phyloP scores from a whole-genome alignment of 2,888 invertebrate genomes.

The Parnassius orleans region DNA sequence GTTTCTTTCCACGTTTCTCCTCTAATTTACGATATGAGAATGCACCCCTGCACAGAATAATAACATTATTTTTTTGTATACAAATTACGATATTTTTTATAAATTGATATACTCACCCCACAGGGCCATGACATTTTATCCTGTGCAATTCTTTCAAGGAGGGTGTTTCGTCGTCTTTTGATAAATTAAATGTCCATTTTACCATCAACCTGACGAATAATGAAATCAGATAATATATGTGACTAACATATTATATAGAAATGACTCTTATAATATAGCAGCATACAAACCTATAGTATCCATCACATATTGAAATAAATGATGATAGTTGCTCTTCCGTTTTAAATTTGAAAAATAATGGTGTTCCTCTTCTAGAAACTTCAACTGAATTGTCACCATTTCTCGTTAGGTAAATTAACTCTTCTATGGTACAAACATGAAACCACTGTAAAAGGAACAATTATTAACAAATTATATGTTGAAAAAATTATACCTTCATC shows the following conservation, averaged over 20 bases:
- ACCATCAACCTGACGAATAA: slow-evolving; percentile 82
- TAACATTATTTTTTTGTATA: neutral
- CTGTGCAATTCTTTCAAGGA: slow-evolving; percentile 86
- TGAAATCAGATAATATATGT: neutral
- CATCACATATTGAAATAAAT: slow-evolving; percentile 90
- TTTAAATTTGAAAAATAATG: slow-evolving; percentile 86
- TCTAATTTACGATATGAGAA: slow-evolving; percentile 92
- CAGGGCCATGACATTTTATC: slow-evolving; percentile 93
- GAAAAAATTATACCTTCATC: no score
- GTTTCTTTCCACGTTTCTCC: slow-evolving; percentile 86
- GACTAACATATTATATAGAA: neutral
- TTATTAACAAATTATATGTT: no score
- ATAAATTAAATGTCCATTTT: slow-evolving; percentile 95
- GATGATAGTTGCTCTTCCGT: slow-evolving; percentile 85
- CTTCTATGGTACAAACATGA: slow-evolving; percentile 89
- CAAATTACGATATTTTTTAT: neutral
- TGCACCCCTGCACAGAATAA: slow-evolving; percentile 82
- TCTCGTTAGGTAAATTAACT: slow-evolving; percentile 90
- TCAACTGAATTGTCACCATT: slow-evolving; percentile 86
- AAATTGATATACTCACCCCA: slow-evolving; percentile 86
- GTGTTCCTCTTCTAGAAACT: slow-evolving; percentile 89
- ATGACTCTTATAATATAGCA: neutral
- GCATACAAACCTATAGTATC: slow-evolving; percentile 86
- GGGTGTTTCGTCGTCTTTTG: slow-evolving; percentile 90
- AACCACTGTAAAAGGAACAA: slow-evolving; percentile 79